Conservation (phyloP, 2,797 vertebrate species). For the Centroberyx gerrardi region DNA sequence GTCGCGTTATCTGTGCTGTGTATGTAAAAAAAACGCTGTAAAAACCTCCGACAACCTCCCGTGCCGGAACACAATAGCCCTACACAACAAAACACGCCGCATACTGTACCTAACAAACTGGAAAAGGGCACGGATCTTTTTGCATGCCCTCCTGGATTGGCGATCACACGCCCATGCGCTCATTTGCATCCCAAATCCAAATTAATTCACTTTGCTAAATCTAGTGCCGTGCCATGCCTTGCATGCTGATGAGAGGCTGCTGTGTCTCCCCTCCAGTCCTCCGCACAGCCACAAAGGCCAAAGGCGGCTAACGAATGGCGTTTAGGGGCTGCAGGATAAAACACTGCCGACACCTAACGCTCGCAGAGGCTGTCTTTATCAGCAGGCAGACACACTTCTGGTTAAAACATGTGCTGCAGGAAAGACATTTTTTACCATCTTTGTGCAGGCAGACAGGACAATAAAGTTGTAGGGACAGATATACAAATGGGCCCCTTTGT, state of each 20-base stretch:
- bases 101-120: constrained; percentile 63
- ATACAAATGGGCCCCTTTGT: constrained; percentile 98
- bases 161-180: constrained; percentile 90
- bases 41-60: constrained; percentile 38
- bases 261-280: constrained; percentile 85
- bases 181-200: constrained; percentile 99
- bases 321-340: constrained; percentile 60
- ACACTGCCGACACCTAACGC: constrained; percentile 26
- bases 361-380: constrained; percentile 67
- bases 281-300: constrained; percentile 92
- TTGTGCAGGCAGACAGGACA: constrained; percentile 87
- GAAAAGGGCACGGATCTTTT: constrained; percentile 72
- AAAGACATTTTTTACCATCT: constrained; percentile 89
- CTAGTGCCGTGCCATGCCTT: constrained; percentile 93
- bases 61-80: constrained; percentile 74
- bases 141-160: constrained; percentile 92
- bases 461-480: constrained; percentile 96
- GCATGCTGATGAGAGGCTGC: constrained; percentile 96
- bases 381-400: constrained; percentile 64
- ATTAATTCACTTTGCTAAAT: constrained; percentile 99
- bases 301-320: constrained; percentile 64
- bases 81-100: constrained; percentile 72
- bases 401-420: constrained; percentile 37
- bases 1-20: constrained; percentile 33
- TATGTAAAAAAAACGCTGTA: constrained; percentile 28